Percentiles rank a stretch among this genome's conserved stretches.
Evolutionary conservation across 2,113 vertebrate genomes (phyloP).

Genomic region (Leucopsar rothschildi): DNA sequence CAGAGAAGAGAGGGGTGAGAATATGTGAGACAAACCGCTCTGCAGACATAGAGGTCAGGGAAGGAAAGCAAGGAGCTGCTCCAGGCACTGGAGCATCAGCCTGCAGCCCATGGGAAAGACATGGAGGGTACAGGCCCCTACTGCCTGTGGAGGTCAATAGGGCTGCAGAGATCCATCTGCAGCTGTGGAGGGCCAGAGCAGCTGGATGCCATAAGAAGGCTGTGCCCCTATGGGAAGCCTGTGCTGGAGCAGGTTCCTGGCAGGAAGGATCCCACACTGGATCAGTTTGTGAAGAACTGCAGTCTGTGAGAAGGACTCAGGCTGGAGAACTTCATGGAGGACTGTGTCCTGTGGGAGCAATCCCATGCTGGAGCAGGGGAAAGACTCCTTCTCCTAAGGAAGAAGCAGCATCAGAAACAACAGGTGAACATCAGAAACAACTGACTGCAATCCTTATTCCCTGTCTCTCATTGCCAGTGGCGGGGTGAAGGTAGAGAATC

Average conservation of each 20-base stretch:
- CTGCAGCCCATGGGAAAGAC: background rate
- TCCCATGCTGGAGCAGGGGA: background rate
- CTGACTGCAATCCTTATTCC: background rate
- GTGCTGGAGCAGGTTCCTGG: background rate
- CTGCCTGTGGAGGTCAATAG: too few species aligned
- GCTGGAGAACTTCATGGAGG: background rate
- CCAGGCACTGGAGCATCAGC: fast-evolving
- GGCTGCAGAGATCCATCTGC: background rate
- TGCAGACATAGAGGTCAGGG: background rate
- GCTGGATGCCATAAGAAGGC: background rate
- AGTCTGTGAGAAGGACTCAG: background rate
- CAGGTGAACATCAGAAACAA: background rate
- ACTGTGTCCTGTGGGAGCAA: background rate
- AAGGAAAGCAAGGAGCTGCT: background rate
- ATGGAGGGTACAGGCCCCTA: too few species aligned
- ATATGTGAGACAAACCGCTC: background rate
- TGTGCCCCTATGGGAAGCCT: background rate
- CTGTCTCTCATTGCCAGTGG: background rate
- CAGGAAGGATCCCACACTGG: background rate
- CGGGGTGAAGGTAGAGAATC: background rate
- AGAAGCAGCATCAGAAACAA: background rate
- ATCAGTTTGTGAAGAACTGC: background rate
- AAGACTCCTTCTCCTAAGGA: background rate
- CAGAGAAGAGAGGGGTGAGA: background rate
- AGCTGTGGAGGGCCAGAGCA: background rate